phyloP scores from a whole-genome alignment of 2,797 vertebrate genomes.

The Odontamblyopus rebecca region DNA sequence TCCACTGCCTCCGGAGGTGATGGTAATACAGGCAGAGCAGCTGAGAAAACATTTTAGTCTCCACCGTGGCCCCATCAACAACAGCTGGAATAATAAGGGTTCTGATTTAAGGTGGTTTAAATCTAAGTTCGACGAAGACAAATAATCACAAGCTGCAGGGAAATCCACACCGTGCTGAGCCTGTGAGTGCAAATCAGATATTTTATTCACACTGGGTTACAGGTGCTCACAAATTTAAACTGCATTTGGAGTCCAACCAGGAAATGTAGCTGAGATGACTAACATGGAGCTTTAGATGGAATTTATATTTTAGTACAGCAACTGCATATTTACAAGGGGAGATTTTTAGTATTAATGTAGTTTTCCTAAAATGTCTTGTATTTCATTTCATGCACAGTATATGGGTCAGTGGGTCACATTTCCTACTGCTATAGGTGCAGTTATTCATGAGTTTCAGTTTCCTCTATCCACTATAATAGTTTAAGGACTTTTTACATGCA shows the following conservation, averaged over 20 bases:
- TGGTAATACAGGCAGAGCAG: slow-evolving; percentile 56
- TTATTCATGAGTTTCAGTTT: too few species aligned
- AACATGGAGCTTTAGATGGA: neutral
- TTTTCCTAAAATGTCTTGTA: neutral
- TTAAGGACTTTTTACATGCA: too few species aligned
- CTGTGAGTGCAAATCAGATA: slow-evolving; percentile 27
- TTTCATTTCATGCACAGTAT: neutral
- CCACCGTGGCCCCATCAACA: slow-evolving; percentile 38
- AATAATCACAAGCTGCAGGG: slow-evolving; percentile 42
- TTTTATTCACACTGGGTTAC: slow-evolving; percentile 42
- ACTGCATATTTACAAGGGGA: neutral
- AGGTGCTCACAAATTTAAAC: slow-evolving; percentile 23
- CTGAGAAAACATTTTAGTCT: slow-evolving; percentile 70
- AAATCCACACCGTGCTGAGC: slow-evolving; percentile 27
- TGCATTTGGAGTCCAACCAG: slow-evolving; percentile 7
- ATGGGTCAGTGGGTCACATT: slow-evolving; percentile 36
- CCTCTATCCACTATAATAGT: too few species aligned
- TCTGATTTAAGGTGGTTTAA: slow-evolving; percentile 63
- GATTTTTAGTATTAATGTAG: neutral
- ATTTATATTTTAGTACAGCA: neutral
- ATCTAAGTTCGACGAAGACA: slow-evolving; percentile 47
- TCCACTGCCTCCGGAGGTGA: slow-evolving; percentile 50
- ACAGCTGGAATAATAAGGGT: slow-evolving; percentile 73
- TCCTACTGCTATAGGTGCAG: slow-evolving; percentile 31
- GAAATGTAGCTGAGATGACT: slow-evolving; percentile 5